Evolutionary conservation across 2,113 vertebrate species (phyloP).

Genomic region (Caranx melampygus): DNA sequence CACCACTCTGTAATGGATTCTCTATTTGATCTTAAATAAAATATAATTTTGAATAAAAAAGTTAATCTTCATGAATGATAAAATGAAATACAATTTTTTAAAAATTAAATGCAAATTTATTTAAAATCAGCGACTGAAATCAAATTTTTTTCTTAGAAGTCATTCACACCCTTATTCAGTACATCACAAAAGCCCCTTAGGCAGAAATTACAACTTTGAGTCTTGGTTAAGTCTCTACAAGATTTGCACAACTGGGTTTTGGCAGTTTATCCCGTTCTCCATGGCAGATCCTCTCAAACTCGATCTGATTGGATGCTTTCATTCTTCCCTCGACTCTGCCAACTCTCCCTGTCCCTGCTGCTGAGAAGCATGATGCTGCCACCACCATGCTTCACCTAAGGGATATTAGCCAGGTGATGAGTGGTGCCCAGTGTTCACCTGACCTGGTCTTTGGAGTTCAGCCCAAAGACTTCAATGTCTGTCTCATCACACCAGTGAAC

Average conservation of each 20-base stretch:
- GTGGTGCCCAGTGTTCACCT: no score
- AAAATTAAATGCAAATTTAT: no score
- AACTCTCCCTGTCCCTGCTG: not conserved
- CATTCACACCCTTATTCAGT: no score
- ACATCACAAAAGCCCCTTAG: not conserved
- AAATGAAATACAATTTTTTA: no score
- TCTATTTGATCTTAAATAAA: not conserved
- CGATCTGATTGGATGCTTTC: not conserved
- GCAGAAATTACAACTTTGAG: not conserved
- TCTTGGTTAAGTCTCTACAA: not conserved
- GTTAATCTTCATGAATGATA: no score
- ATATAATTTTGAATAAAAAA: no score
- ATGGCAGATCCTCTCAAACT: not conserved
- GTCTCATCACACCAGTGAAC: no score
- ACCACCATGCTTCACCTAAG: not conserved
- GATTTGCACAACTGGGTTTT: slow-evolving; percentile 4
- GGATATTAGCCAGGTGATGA: not conserved
- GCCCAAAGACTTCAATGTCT: no score
- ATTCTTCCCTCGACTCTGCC: not conserved
- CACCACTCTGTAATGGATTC: no score
- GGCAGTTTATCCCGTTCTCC: not conserved
- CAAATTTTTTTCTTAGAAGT: no score
- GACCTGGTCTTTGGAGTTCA: no score
- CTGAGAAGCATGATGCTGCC: not conserved
- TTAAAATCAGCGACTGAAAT: no score